These are phyloP conservation scores for Lasioglossum villosulum DNA, from an alignment of 2,888 invertebrate genomes.

Conservation along the genomic window DNA sequence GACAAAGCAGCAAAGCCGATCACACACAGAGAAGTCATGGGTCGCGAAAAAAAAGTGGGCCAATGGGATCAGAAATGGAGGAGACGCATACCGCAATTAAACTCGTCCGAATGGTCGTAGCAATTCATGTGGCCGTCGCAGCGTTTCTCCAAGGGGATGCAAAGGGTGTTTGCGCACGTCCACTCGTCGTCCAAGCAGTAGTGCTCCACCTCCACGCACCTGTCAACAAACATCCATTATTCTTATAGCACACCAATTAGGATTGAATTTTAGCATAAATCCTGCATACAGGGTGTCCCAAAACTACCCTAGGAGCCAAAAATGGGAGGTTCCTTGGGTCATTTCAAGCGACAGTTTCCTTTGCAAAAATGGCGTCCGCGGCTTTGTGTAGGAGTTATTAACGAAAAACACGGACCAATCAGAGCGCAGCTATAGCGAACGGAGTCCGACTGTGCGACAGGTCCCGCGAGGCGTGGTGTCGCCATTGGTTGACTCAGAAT, in stretches of 20 bases:
- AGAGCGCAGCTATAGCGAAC: too few species aligned
- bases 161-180: slow-evolving; percentile 90
- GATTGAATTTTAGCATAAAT: not conserved
- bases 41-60: slow-evolving; percentile 59
- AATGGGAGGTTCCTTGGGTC: too few species aligned
- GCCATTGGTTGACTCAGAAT: too few species aligned
- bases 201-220: slow-evolving; percentile 86
- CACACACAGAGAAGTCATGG: slow-evolving; percentile 53
- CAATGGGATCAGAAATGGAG: not conserved
- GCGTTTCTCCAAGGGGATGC: slow-evolving; percentile 87
- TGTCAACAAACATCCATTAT: slow-evolving; percentile 58
- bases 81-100: slow-evolving; percentile 88
- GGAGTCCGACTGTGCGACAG: too few species aligned
- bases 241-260: not conserved
- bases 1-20: slow-evolving; percentile 70
- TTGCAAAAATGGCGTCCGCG: too few species aligned
- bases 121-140: slow-evolving; percentile 92
- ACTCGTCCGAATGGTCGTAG: slow-evolving; percentile 91
- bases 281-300: too few species aligned
- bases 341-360: too few species aligned
- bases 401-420: too few species aligned
- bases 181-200: slow-evolving; percentile 88
- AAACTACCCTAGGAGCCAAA: too few species aligned
- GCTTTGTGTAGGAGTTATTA: too few species aligned
- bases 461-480: too few species aligned